Evolutionary conservation across 2,888 invertebrate genomes (phyloP).

Genomic region (Gnatocerus cornutus): DNA sequence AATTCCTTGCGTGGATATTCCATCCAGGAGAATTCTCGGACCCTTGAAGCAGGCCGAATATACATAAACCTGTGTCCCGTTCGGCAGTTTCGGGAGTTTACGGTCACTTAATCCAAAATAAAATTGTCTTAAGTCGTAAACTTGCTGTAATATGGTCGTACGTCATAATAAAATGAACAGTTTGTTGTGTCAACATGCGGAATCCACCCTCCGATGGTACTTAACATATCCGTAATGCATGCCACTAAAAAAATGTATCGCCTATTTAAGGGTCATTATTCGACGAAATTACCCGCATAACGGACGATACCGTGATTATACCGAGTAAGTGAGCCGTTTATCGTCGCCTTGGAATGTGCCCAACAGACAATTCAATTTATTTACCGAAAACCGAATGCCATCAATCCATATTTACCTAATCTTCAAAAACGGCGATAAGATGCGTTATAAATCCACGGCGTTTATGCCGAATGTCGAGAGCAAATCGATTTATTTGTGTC

Average conservation of each 20-base stretch:
- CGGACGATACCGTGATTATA: constrained; percentile 33
- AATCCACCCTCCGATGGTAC: constrained; percentile 17
- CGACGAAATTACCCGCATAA: constrained; percentile 36
- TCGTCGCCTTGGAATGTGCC: constrained; percentile 26
- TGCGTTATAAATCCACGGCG: constrained; percentile 36
- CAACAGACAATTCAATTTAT: constrained; percentile 28
- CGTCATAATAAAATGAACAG: constrained; percentile 46
- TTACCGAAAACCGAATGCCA: constrained; percentile 16
- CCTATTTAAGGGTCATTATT: constrained; percentile 33
- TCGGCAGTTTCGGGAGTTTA: constrained; percentile 41
- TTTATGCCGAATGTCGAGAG: constrained; percentile 44
- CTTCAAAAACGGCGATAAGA: constrained; percentile 41
- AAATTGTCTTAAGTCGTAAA: constrained; percentile 48
- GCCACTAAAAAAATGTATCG: constrained; percentile 40
- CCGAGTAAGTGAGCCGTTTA: constrained; percentile 23
- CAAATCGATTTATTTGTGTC: constrained; percentile 66
- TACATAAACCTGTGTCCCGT: constrained; percentile 43
- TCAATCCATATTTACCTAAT: constrained; percentile 40
- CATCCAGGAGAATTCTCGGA: constrained; percentile 12
- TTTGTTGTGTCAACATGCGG: constrained; percentile 45
- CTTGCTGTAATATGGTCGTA: constrained; percentile 35
- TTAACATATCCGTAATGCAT: constrained; percentile 16
- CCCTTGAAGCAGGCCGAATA: constrained; percentile 21
- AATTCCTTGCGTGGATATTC: constrained; percentile 39
- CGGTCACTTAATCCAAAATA: constrained; percentile 47